These are phyloP conservation scores for Microtus oregoni DNA, from an alignment of 2,113 vertebrate species.

Conservation along the genomic window DNA sequence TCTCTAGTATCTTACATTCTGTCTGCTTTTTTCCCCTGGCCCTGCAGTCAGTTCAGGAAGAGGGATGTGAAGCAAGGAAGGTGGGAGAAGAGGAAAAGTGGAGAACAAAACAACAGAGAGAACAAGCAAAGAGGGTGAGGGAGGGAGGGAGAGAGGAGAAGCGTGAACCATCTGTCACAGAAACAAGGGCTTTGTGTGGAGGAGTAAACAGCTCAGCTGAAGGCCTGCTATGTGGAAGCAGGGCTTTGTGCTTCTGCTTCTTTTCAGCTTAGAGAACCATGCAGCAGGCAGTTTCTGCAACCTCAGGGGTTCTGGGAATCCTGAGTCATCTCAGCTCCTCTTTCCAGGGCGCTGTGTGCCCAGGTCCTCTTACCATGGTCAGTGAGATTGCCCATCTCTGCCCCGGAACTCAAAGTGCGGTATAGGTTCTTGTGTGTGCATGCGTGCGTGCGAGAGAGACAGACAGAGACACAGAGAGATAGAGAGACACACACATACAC, in stretches of 20 bases:
- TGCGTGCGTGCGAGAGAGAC: not conserved
- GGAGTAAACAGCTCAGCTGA: slow-evolving; percentile 70
- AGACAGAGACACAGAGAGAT: not conserved
- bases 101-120: slow-evolving; percentile 43
- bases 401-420: not conserved
- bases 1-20: not conserved
- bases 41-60: not conserved
- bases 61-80: not conserved
- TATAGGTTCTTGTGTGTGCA: not conserved
- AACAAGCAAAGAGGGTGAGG: not conserved
- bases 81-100: not conserved
- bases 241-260: slow-evolving; percentile 58
- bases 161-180: slow-evolving; percentile 65
- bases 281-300: slow-evolving; percentile 66
- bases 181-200: slow-evolving; percentile 79
- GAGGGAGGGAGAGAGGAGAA: not conserved
- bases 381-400: not conserved
- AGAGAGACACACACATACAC: too few relatives aligned
- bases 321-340: not conserved
- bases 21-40: not conserved
- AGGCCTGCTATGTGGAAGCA: slow-evolving; percentile 69
- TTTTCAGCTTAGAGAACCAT: not conserved
- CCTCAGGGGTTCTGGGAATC: slow-evolving; percentile 64
- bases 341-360: not conserved
- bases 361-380: not conserved